Percentiles rank a stretch among this genome's conserved stretches.
These are phyloP conservation scores for Antrozous pallidus DNA, from an alignment of 2,797 vertebrate species.

Conservation along the genomic window DNA sequence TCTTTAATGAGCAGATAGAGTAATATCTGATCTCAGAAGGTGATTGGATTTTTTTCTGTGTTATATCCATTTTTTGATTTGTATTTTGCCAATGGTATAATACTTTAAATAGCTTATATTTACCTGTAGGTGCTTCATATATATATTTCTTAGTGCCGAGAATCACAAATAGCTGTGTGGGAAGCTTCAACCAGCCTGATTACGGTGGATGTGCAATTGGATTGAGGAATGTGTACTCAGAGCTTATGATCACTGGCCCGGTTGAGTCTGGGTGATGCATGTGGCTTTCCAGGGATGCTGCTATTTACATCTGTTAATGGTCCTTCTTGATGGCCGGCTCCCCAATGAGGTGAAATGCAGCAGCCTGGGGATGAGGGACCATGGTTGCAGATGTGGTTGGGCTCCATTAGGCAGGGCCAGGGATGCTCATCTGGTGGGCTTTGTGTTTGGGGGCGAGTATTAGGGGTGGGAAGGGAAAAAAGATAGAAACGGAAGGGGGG, in stretches of 20 bases:
- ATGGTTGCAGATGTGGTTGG: constrained; percentile 71
- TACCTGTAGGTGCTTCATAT: constrained; percentile 74
- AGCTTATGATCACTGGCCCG: constrained; percentile 83
- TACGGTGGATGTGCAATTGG: constrained; percentile 81
- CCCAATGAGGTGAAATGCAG: constrained; percentile 59
- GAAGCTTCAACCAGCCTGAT: constrained; percentile 80
- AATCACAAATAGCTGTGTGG: constrained; percentile 78
- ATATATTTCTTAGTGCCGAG: constrained; percentile 77
- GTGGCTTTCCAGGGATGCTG: constrained; percentile 81
- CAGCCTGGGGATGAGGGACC: constrained; percentile 70
- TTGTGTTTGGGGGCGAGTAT: constrained; percentile 51
- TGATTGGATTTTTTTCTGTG: constrained; percentile 79
- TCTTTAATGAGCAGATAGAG: constrained; percentile 76
- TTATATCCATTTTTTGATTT: constrained; percentile 81
- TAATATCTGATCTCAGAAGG: constrained; percentile 72
- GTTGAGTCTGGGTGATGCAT: constrained; percentile 83
- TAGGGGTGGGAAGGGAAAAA: not conserved
- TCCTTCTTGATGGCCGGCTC: constrained; percentile 75
- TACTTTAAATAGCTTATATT: constrained; percentile 81
- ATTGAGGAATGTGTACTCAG: constrained; percentile 85
- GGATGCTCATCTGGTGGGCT: constrained; percentile 54
- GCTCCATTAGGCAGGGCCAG: constrained; percentile 76
- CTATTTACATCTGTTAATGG: constrained; percentile 84
- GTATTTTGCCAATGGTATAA: constrained; percentile 70
- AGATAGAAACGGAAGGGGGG: not conserved